These are phyloP conservation scores for Myzus persicae DNA, from an alignment of 1,140 invertebrate species.

Conservation along the genomic window DNA sequence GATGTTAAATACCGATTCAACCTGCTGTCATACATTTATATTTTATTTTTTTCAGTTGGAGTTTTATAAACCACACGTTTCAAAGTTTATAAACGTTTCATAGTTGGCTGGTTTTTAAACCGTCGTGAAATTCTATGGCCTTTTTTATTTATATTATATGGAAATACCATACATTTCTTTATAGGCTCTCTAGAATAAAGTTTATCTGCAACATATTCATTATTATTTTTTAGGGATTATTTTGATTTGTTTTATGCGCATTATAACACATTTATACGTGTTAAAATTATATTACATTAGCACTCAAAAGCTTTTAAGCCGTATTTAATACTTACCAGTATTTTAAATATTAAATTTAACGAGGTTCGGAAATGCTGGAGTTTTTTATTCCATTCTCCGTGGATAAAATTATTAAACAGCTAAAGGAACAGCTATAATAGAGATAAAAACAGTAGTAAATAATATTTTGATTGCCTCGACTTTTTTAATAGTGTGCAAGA, in stretches of 20 bases:
- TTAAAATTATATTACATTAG: constrained; percentile 37
- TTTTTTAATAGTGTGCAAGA: background rate
- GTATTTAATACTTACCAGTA: constrained; percentile 21
- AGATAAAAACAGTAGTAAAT: background rate
- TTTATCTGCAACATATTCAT: constrained; percentile 1
- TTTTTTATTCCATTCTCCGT: background rate
- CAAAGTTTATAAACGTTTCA: background rate
- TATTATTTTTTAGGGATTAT: constrained; percentile 11
- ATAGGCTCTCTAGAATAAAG: background rate
- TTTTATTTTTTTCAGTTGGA: background rate
- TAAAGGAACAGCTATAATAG: background rate
- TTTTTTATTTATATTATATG: constrained; percentile 7
- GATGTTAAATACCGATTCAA: background rate
- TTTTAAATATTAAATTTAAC: constrained; percentile 42
- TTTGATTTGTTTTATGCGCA: background rate
- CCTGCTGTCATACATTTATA: background rate
- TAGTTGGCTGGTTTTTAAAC: background rate
- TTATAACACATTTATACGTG: background rate
- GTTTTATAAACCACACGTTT: background rate
- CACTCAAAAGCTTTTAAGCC: constrained; percentile 39
- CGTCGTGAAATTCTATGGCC: background rate
- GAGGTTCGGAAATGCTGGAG: background rate
- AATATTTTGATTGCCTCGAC: background rate
- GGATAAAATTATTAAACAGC: constrained; percentile 13
- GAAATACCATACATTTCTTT: background rate